phyloP scores from a whole-genome alignment of 1,140 invertebrate species.

The Euwallacea similis region DNA sequence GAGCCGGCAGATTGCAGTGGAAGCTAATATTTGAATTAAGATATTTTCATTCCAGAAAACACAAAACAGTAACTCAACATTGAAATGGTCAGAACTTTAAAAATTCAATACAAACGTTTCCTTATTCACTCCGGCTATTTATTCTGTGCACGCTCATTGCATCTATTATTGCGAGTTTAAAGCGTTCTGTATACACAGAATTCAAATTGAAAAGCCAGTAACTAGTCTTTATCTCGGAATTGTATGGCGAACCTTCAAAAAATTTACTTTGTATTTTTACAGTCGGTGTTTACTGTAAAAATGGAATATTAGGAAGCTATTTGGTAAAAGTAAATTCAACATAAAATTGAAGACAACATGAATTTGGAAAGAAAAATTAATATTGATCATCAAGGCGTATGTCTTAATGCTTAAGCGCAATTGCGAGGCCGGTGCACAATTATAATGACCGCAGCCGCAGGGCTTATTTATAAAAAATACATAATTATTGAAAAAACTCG shows the following conservation, averaged over 20 bases:
- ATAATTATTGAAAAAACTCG: too few relatives aligned
- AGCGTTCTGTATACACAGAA: constrained; percentile 6
- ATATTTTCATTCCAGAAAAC: constrained; percentile 9
- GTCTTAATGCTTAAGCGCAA: too few relatives aligned
- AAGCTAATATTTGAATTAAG: not conserved
- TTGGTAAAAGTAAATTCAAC: too few relatives aligned
- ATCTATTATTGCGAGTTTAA: constrained; percentile 9
- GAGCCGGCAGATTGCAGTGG: not conserved
- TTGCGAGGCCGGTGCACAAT: too few relatives aligned
- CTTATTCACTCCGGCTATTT: constrained; percentile 1
- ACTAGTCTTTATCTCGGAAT: constrained; percentile 3
- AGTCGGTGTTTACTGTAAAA: too few relatives aligned
- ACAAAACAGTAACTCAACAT: not conserved
- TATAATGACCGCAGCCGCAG: too few relatives aligned
- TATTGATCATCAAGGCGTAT: too few relatives aligned
- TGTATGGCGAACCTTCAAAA: not conserved
- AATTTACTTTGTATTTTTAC: not conserved
- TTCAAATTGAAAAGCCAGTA: constrained; percentile 9
- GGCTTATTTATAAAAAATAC: too few relatives aligned
- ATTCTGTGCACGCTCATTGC: constrained; percentile 7
- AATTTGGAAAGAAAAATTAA: too few relatives aligned
- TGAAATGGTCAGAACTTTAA: constrained; percentile 4
- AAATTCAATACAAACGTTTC: constrained; percentile 3
- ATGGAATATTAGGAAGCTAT: too few relatives aligned
- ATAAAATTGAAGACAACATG: too few relatives aligned